Evolutionary conservation across 2,797 vertebrate species (phyloP).

Genomic region (Scolopax rusticola): DNA sequence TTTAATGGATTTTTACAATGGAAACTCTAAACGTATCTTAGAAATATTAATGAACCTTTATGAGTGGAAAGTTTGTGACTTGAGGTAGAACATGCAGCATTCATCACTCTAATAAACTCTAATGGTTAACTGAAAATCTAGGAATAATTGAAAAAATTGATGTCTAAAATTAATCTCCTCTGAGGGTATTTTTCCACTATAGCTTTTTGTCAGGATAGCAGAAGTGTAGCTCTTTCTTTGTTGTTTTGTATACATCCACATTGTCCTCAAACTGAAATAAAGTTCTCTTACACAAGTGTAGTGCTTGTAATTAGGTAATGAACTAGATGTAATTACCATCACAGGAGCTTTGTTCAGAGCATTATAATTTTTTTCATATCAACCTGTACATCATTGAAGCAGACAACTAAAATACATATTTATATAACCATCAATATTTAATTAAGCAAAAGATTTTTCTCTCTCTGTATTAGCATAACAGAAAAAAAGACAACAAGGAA

Average conservation of each 20-base stretch:
- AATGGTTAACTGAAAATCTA: neutral
- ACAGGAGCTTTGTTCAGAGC: neutral
- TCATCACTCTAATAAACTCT: neutral
- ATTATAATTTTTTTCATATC: neutral
- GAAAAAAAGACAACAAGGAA: neutral
- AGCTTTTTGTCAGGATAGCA: neutral
- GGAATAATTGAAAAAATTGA: neutral
- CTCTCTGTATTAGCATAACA: neutral
- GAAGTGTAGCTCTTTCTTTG: neutral
- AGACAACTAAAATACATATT: neutral
- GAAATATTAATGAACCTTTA: neutral
- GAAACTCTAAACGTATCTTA: neutral
- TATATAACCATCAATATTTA: neutral
- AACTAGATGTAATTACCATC: neutral
- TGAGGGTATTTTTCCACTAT: neutral
- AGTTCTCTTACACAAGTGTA: neutral
- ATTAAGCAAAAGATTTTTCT: neutral
- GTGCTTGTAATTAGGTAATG: neutral
- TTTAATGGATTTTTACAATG: neutral
- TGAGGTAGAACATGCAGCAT: neutral
- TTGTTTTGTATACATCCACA: neutral
- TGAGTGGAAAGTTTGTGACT: neutral
- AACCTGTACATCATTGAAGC: neutral
- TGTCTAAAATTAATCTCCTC: neutral
- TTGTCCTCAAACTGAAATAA: neutral